These are phyloP conservation scores for Nasonovia ribisnigri DNA, from an alignment of 2,888 invertebrate species.

Conservation along the genomic window DNA sequence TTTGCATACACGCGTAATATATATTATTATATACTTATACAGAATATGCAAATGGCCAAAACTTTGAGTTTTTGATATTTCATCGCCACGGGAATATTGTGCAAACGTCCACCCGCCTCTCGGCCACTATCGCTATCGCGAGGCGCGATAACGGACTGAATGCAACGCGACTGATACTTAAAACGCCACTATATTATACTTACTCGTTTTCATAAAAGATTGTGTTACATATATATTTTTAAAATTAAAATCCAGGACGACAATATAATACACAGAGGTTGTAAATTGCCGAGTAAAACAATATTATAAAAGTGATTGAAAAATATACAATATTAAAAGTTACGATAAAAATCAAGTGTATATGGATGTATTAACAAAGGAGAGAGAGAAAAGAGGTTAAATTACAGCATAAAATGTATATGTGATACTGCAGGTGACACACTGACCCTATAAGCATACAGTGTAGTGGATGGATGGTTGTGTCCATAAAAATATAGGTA, in stretches of 20 bases:
- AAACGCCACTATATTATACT: neutral
- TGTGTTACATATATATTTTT: neutral
- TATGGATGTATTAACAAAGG: neutral
- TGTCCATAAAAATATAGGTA: neutral
- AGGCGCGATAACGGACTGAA: neutral
- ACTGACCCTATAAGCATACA: neutral
- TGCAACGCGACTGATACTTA: neutral
- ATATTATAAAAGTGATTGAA: neutral
- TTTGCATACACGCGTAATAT: neutral
- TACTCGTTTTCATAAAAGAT: neutral
- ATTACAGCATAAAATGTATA: neutral
- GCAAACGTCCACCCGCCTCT: neutral
- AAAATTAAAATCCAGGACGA: neutral
- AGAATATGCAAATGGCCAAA: conserved; percentile 3
- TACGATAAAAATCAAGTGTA: neutral
- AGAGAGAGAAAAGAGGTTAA: neutral
- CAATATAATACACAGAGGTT: neutral
- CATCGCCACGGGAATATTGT: neutral
- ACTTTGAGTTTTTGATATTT: neutral
- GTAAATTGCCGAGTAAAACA: neutral
- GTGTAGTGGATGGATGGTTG: neutral
- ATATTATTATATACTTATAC: neutral
- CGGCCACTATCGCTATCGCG: neutral
- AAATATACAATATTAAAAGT: neutral
- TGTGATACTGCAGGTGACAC: neutral